Evolutionary conservation across 2,888 invertebrate genomes (phyloP), one percentile per base, ranked within the genome.

Genomic region (Drosophila setosimentum): DNA sequence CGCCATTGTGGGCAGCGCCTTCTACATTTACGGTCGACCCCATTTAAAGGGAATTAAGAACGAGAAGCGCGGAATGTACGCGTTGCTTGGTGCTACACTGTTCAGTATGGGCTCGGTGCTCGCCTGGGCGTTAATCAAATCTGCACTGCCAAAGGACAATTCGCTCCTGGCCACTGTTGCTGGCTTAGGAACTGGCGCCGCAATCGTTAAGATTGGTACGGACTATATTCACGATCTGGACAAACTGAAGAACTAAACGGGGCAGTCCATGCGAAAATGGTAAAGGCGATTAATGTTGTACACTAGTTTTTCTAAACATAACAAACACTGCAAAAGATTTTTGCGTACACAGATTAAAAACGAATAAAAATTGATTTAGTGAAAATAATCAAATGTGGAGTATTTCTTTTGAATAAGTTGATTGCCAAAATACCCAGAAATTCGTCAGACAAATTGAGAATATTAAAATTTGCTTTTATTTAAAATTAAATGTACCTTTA

Each of bases 41-140:
- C 97, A 98, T 91, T 94, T 98, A 92, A 94, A 95, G 67, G 94
- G 94, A n/a, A 94, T 96, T 11, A 92, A 95, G 13, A 94, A 94
- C 33, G 94, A 94, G 68, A 94, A 94, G 76, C 95, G 95, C 68
- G 94, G 95, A 79, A 94, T 95, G 35, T 97, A 96, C 94, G 96
- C 93, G 16, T 32, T 95, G 75, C 89, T 96, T 69, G 97, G 97
- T 60, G 96, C 97, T 51, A 94, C 97, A 13, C 94, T 98, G 29
- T 97, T 98, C 94, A 97, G 97, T 78, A 95, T 98, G 91, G 98
- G 98, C 18, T 98, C 98, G 0, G 96, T 98, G 54, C 94, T 98
- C 67, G 94, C 96, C 75, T 98, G 98, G 97, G 98, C 98, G 11
- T 96, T 98, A 42, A 93, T 97, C 48, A 95, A 97, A 91, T 96